Evolutionary conservation across 2,113 vertebrate genomes (phyloP).

Genomic region (Crotophaga sulcirostris): DNA sequence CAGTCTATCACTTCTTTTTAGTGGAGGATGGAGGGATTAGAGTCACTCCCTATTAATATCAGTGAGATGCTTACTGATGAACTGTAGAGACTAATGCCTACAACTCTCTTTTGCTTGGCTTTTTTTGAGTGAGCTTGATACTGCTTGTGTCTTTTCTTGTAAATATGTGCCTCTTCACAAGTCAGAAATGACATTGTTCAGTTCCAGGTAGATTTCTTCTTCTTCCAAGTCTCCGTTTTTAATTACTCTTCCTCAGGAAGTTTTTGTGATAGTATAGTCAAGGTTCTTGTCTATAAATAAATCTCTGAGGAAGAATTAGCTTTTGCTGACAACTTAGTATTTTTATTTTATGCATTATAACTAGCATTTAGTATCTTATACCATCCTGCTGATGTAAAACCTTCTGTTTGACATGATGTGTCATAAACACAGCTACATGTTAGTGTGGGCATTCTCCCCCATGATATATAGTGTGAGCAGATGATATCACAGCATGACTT

Average conservation of each 20-base stretch:
- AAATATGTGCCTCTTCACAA: background rate
- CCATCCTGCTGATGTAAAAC: background rate
- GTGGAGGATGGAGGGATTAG: background rate
- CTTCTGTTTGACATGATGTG: background rate
- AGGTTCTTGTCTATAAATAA: background rate
- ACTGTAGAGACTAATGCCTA: background rate
- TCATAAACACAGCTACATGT: background rate
- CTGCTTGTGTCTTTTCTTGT: background rate
- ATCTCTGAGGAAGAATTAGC: background rate
- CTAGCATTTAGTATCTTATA: background rate
- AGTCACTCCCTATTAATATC: background rate
- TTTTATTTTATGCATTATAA: background rate
- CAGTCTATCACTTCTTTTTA: background rate
- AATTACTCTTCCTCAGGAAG: background rate
- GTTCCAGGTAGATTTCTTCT: background rate
- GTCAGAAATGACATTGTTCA: background rate
- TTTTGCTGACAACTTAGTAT: background rate
- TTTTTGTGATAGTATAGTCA: background rate
- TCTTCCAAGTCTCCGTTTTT: background rate
- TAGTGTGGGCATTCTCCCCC: background rate
- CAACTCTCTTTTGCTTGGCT: background rate
- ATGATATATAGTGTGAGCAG: slow-evolving; percentile 55
- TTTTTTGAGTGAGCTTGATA: background rate
- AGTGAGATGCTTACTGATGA: background rate
- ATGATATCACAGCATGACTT: slow-evolving; percentile 76